A percentile compares a stretch with the other conserved stretches of the same genome.
These are phyloP conservation scores for Peromyscus aztecus DNA, from an alignment of 2,797 vertebrate species.

Conservation along the genomic window DNA sequence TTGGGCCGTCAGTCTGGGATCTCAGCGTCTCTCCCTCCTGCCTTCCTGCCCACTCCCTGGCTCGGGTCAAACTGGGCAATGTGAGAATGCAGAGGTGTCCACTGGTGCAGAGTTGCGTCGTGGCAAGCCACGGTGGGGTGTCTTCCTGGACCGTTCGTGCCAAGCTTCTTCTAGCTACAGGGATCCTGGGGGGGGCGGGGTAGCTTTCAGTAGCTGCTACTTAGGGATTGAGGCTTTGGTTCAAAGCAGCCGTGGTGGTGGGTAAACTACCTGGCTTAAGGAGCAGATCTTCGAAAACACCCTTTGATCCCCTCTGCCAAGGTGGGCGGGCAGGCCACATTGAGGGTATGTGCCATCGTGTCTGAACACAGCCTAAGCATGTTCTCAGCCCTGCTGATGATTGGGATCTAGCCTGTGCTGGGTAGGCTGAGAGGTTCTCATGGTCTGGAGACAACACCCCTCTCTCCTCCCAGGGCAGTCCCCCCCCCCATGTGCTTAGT, in stretches of 20 bases:
- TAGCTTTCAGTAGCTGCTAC: slow-evolving; percentile 90
- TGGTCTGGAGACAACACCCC: not conserved
- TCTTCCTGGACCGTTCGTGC: slow-evolving; percentile 89
- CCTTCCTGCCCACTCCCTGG: accelerated
- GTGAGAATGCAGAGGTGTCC: slow-evolving; percentile 91
- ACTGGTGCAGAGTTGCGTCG: slow-evolving; percentile 86
- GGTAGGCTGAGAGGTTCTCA: not conserved
- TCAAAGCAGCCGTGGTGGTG: slow-evolving; percentile 84
- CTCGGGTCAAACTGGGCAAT: slow-evolving; percentile 89
- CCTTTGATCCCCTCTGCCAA: slow-evolving; percentile 75
- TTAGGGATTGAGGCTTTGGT: slow-evolving; percentile 84
- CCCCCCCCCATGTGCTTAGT: not conserved
- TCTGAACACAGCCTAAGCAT: not conserved
- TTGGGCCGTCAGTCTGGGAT: slow-evolving; percentile 86
- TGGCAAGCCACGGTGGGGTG: slow-evolving; percentile 89
- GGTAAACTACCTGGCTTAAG: slow-evolving; percentile 89
- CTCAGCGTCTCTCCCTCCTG: slow-evolving; percentile 64
- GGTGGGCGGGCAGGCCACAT: not conserved
- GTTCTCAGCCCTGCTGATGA: slow-evolving; percentile 64
- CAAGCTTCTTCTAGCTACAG: slow-evolving; percentile 87
- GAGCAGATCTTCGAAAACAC: slow-evolving; percentile 75
- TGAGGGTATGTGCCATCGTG: slow-evolving; percentile 40
- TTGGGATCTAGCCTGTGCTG: slow-evolving; percentile 29
- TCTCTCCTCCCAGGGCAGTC: not conserved
- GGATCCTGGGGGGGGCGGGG: slow-evolving; percentile 84